Evolutionary conservation across 2,797 vertebrate species (phyloP).

Genomic region (Dendrocincla tyrannina): DNA sequence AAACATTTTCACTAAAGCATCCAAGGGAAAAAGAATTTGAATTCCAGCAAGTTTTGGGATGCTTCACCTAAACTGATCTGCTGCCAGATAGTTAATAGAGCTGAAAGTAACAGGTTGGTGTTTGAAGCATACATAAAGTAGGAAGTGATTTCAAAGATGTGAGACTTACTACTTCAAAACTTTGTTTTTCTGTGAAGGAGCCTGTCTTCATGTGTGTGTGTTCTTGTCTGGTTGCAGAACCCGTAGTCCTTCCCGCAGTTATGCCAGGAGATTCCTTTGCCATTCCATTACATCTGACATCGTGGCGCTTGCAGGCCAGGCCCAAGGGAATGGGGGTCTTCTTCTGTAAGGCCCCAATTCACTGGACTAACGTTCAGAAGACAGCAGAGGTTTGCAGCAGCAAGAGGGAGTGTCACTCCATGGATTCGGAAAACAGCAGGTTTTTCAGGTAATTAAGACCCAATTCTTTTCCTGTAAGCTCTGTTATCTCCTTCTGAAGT

Average conservation of each 20-base stretch:
- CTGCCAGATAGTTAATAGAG: background rate
- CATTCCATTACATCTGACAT: slow-evolving; percentile 92
- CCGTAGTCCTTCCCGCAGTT: slow-evolving; percentile 91
- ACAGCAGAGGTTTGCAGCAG: slow-evolving; percentile 88
- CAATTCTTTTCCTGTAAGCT: background rate
- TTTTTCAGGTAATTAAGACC: slow-evolving; percentile 86
- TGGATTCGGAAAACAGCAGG: slow-evolving; percentile 88
- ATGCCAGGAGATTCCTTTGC: slow-evolving; percentile 90
- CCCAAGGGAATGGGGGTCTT: slow-evolving; percentile 93
- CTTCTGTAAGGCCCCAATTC: slow-evolving; percentile 95
- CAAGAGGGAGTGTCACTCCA: slow-evolving; percentile 92
- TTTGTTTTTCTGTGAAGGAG: background rate
- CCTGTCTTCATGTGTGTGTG: background rate
- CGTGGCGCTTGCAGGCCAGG: slow-evolving; percentile 94
- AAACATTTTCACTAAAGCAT: background rate
- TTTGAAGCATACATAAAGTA: background rate
- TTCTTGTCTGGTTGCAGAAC: slow-evolving; percentile 80
- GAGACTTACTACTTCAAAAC: background rate
- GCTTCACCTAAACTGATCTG: background rate
- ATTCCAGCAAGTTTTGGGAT: background rate
- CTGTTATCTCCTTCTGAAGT: background rate
- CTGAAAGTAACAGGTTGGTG: background rate
- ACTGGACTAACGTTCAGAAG: slow-evolving; percentile 93
- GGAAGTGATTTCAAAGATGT: background rate
- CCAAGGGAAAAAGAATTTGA: background rate